phyloP scores from a whole-genome alignment of 2,113 vertebrate species.

The Oryzias javanicus region DNA sequence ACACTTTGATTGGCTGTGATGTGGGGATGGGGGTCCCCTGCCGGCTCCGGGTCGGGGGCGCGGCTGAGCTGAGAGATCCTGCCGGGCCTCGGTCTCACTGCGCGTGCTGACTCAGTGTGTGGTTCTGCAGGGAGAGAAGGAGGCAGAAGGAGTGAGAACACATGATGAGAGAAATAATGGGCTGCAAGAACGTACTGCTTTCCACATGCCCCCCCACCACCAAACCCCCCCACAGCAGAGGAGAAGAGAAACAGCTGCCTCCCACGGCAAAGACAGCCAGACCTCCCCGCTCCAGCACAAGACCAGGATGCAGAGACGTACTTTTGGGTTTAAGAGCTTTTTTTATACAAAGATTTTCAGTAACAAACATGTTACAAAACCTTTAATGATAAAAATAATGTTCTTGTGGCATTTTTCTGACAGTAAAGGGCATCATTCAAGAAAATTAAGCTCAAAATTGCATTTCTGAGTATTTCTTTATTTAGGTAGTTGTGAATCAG shows the following conservation, averaged over 20 bases:
- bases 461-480: no score
- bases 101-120: constrained; percentile 99
- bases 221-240: constrained; percentile 50
- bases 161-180: constrained; percentile 98
- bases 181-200: constrained; percentile 83
- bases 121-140: constrained; percentile 95
- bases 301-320: not conserved
- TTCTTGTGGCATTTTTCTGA: no score
- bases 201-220: constrained; percentile 74
- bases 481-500: no score
- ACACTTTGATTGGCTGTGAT: constrained; percentile 99
- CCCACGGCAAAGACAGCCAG: constrained; percentile 50
- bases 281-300: constrained; percentile 40
- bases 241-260: constrained; percentile 52
- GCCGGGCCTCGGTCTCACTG: constrained; percentile 95
- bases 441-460: no score
- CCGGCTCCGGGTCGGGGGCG: constrained; percentile 96
- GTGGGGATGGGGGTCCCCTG: constrained; percentile 98
- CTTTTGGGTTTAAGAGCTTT: not conserved
- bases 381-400: no score
- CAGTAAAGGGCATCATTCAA: no score
- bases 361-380: no score
- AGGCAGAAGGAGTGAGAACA: constrained; percentile 85
- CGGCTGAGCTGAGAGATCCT: constrained; percentile 93
- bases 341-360: no score